phyloP scores from a whole-genome alignment of 2,113 vertebrate species.

The Uropsilus gracilis region DNA sequence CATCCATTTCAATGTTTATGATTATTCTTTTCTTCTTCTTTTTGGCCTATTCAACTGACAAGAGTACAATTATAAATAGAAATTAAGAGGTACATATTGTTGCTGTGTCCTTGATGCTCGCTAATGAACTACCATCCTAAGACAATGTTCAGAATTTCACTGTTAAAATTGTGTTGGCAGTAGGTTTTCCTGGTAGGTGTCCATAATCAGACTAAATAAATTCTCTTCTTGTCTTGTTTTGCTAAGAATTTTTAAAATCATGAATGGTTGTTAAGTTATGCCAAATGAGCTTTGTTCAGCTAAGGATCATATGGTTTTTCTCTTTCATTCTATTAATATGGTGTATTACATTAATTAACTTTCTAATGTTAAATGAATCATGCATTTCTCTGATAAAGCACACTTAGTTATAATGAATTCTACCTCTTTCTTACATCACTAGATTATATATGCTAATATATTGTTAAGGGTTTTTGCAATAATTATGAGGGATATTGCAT shows the following conservation, averaged over 20 bases:
- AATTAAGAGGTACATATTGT: not conserved
- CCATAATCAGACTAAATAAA: not conserved
- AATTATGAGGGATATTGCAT: not conserved
- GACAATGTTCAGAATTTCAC: not conserved
- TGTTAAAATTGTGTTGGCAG: not conserved
- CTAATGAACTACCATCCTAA: not conserved
- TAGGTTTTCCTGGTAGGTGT: not conserved
- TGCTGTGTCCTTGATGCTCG: not conserved
- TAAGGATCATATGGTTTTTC: not conserved
- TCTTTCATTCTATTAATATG: not conserved
- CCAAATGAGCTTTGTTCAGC: not conserved
- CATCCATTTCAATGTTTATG: not conserved
- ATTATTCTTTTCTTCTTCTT: not conserved
- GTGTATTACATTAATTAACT: not conserved
- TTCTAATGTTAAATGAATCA: slow-evolving; percentile 39
- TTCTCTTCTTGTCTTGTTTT: not conserved
- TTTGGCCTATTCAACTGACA: not conserved
- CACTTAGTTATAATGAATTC: not conserved
- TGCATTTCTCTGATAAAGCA: not conserved
- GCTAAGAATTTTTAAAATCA: not conserved
- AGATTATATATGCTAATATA: not conserved
- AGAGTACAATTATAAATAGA: not conserved
- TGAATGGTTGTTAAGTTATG: not conserved
- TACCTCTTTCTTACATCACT: not conserved
- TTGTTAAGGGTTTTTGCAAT: not conserved